Conservation (phyloP, 2,888 invertebrate genomes). For the Adelognathus sp. region DNA sequence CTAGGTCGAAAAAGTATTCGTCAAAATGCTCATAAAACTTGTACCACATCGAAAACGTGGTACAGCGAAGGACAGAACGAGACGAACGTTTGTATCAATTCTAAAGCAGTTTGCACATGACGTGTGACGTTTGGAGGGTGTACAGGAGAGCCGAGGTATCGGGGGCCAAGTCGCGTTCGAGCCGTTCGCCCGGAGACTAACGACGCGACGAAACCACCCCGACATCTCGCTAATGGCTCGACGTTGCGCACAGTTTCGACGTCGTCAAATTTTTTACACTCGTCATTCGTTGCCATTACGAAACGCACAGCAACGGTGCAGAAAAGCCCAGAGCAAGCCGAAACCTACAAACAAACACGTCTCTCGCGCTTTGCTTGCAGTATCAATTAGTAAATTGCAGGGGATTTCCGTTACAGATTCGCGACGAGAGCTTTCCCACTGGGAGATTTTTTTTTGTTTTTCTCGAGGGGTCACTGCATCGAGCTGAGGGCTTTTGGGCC, state of each 20-base stretch:
- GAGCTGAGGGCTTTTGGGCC: not conserved
- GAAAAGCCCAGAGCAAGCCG: not conserved
- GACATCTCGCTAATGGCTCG: conserved; percentile 51
- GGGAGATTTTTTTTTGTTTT: not conserved
- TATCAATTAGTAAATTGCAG: conserved; percentile 52
- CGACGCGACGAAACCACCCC: conserved; percentile 38
- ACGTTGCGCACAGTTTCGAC: conserved; percentile 7
- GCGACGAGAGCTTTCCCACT: conserved; percentile 2
- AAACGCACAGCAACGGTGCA: not conserved
- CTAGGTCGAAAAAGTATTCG: not conserved
- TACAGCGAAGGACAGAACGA: not conserved
- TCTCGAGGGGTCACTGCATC: not conserved
- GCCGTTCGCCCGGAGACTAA: conserved; percentile 33
- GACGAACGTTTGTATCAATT: conserved; percentile 60
- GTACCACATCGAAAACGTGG: not conserved
- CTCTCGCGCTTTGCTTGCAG: not conserved
- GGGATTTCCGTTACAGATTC: conserved; percentile 30
- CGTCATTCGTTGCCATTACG: conserved; percentile 39
- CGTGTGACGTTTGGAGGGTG: conserved; percentile 31
- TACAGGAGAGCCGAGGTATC: conserved; percentile 1
- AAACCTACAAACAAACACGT: conserved; percentile 27
- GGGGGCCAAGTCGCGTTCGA: not conserved
- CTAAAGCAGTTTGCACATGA: conserved; percentile 59
- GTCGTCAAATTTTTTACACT: conserved; percentile 44
- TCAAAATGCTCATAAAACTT: not conserved